phyloP scores from a whole-genome alignment of 2,797 vertebrate genomes.

The Hoplostethus mediterraneus region DNA sequence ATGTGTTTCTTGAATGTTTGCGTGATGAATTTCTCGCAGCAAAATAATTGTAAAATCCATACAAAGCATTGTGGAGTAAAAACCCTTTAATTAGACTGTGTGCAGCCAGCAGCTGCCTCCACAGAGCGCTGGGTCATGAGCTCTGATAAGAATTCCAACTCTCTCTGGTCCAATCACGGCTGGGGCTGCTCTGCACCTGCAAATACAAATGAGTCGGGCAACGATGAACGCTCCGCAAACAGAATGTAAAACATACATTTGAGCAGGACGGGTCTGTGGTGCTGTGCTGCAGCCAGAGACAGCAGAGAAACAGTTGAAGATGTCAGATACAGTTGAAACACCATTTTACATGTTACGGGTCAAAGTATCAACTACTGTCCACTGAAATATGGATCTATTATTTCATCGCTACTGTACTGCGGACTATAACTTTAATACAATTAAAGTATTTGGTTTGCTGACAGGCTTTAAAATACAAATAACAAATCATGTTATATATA shows the following conservation, averaged over 20 bases:
- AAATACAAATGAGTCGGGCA: constrained; percentile 44
- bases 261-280: background rate
- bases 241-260: constrained; percentile 24
- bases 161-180: constrained; percentile 38
- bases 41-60: constrained; percentile 31
- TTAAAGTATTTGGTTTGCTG: no score
- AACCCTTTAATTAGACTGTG: constrained; percentile 39
- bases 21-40: background rate
- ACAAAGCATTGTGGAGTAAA: constrained; percentile 32
- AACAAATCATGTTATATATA: no score
- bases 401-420: constrained; percentile 7
- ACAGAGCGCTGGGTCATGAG: constrained; percentile 45
- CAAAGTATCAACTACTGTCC: no score
- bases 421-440: background rate
- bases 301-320: background rate
- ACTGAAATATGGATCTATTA: constrained; percentile 3
- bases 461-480: no score
- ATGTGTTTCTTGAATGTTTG: background rate
- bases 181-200: constrained; percentile 27
- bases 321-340: no score
- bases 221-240: background rate
- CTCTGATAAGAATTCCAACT: constrained; percentile 37
- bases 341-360: no score
- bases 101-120: constrained; percentile 40
- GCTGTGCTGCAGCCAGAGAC: constrained; percentile 1